phyloP scores from a whole-genome alignment of 2,888 invertebrate genomes.

The Leucozona laternaria region DNA sequence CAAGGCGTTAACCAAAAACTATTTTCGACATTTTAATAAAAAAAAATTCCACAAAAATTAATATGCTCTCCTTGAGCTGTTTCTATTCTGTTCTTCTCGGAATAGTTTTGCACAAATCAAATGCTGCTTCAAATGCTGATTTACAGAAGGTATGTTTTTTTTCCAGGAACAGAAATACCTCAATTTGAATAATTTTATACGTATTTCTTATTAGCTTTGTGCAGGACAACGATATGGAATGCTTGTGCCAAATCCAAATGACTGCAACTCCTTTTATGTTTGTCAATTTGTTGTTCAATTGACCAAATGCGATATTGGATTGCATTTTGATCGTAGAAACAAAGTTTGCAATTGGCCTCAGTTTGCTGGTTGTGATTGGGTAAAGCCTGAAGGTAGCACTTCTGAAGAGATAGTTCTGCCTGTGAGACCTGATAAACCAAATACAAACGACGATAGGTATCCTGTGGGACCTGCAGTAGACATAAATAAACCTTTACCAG shows the following conservation, averaged over 20 bases:
- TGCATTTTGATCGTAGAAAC: slow-evolving; percentile 78
- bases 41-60: neutral
- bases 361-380: slow-evolving; percentile 76
- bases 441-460: neutral
- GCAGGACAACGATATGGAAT: slow-evolving; percentile 30
- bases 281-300: slow-evolving; percentile 77
- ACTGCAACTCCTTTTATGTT: slow-evolving; percentile 80
- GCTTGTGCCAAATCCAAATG: slow-evolving; percentile 78
- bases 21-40: neutral
- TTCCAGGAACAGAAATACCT: no score
- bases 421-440: neutral
- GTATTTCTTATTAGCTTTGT: slow-evolving; percentile 35
- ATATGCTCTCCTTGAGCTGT: slow-evolving; percentile 4
- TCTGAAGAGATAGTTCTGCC: neutral
- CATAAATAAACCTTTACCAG: neutral
- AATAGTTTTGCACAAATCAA: neutral
- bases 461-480: neutral
- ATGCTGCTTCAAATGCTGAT: neutral
- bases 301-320: slow-evolving; percentile 77
- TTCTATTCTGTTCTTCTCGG: neutral
- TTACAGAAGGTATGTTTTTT: neutral
- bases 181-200: neutral
- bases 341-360: slow-evolving; percentile 79
- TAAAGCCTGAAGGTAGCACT: slow-evolving; percentile 13
- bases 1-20: neutral